Percentiles rank a stretch among this genome's conserved stretches.
These are phyloP conservation scores for Xenopus laevis DNA, from an alignment of 2,113 vertebrate species.

Conservation along the genomic window DNA sequence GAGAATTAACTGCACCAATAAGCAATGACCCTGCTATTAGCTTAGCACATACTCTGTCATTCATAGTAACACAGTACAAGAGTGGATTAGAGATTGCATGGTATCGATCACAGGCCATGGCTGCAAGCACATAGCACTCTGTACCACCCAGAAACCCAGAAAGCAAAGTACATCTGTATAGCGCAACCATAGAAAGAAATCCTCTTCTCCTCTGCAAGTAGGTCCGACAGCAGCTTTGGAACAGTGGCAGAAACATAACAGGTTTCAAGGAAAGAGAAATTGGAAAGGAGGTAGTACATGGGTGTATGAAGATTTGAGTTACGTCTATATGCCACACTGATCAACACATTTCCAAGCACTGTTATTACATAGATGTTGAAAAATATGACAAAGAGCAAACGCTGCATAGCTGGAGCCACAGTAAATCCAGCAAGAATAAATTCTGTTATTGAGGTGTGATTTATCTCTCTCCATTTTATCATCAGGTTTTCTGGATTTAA, in stretches of 20 bases:
- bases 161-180: too few relatives aligned
- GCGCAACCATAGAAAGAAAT: too few relatives aligned
- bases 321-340: too few relatives aligned
- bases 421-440: conserved; percentile 21
- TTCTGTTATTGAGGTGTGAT: neutral
- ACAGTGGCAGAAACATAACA: too few relatives aligned
- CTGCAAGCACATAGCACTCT: conserved; percentile 6
- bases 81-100: conserved; percentile 11
- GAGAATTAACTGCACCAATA: neutral
- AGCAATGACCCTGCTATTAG: neutral
- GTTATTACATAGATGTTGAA: neutral
- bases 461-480: neutral
- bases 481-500: too few relatives aligned
- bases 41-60: neutral
- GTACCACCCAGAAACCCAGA: too few relatives aligned
- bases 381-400: neutral
- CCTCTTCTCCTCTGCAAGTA: too few relatives aligned
- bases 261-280: too few relatives aligned
- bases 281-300: too few relatives aligned
- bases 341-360: too few relatives aligned
- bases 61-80: conserved; percentile 12
- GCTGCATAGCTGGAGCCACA: neutral
- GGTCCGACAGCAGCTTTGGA: too few relatives aligned
- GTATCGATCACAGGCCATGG: conserved; percentile 26
- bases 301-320: too few relatives aligned